These are phyloP conservation scores for Danaus melanippus DNA, from an alignment of 1,140 invertebrate genomes.

Conservation along the genomic window DNA sequence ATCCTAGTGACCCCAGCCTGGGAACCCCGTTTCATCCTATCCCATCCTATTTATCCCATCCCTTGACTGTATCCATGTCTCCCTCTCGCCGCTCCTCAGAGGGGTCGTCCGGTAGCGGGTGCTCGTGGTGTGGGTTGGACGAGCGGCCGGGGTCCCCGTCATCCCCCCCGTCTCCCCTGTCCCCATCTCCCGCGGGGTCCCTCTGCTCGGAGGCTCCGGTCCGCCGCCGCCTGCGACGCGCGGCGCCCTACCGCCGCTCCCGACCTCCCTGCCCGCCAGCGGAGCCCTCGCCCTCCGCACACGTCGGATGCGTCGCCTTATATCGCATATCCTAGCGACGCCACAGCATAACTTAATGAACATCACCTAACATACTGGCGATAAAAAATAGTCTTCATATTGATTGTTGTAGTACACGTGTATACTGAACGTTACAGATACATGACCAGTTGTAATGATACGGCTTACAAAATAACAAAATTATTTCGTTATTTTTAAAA, in stretches of 20 bases:
- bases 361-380: conserved; percentile 13
- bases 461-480: too few relatives aligned
- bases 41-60: conserved; percentile 8
- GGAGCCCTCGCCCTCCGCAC: conserved; percentile 18
- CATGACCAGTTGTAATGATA: too few relatives aligned
- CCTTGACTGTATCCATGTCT: conserved; percentile 6
- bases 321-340: too few relatives aligned
- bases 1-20: not conserved
- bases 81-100: conserved; percentile 29
- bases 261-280: conserved; percentile 11
- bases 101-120: conserved; percentile 42
- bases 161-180: conserved; percentile 13
- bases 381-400: not conserved
- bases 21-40: not conserved
- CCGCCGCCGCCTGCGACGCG: conserved; percentile 18
- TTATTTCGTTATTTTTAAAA: too few relatives aligned
- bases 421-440: too few relatives aligned
- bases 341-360: too few relatives aligned
- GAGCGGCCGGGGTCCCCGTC: conserved; percentile 11
- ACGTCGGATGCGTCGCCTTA: conserved; percentile 12
- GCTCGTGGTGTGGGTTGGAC: conserved; percentile 38
- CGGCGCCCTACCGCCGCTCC: conserved; percentile 14
- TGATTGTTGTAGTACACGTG: too few relatives aligned
- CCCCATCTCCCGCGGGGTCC: conserved; percentile 7
- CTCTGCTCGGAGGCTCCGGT: conserved; percentile 4